Percentiles rank a stretch among this genome's conserved stretches.
Conservation (phyloP, 1,140 invertebrate species). For the Tetragonula clypearis region DNA sequence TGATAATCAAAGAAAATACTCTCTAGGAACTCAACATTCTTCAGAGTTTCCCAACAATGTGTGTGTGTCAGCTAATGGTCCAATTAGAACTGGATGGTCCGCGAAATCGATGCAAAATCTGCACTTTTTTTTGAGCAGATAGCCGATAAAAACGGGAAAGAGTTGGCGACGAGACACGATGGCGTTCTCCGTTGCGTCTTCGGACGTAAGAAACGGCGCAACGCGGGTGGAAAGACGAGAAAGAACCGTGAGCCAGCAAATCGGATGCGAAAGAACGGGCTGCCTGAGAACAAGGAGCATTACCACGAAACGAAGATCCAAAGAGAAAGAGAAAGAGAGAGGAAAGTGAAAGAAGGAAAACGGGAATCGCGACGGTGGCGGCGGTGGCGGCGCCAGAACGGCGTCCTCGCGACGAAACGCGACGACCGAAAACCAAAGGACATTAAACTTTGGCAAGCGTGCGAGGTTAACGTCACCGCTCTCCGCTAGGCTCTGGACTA, state of each 20-base stretch:
- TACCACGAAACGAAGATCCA: not conserved
- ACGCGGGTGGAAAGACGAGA: conserved; percentile 19
- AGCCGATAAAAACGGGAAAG: conserved; percentile 12
- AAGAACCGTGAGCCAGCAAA: conserved; percentile 39
- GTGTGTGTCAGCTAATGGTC: too few relatives aligned
- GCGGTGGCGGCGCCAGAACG: conserved; percentile 54
- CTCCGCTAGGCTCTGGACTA: not conserved
- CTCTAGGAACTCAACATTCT: too few relatives aligned
- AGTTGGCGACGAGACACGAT: conserved; percentile 10
- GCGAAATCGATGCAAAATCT: not conserved
- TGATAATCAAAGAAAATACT: too few relatives aligned
- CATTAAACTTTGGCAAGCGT: conserved; percentile 68
- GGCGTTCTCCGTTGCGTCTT: not conserved
- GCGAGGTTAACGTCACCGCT: conserved; percentile 51
- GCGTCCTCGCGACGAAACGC: conserved; percentile 40
- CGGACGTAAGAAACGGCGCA: conserved; percentile 23
- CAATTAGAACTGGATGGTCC: not conserved
- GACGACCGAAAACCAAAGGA: conserved; percentile 60
- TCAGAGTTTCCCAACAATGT: too few relatives aligned
- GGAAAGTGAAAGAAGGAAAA: conserved; percentile 38
- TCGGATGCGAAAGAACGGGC: conserved; percentile 31
- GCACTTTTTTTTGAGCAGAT: too few relatives aligned
- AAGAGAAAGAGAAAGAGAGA: conserved; percentile 38
- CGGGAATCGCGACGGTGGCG: too few relatives aligned
- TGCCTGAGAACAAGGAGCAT: conserved; percentile 34